These are phyloP conservation scores for Dinocampus coccinellae DNA, from an alignment of 2,888 invertebrate genomes.

Conservation along the genomic window DNA sequence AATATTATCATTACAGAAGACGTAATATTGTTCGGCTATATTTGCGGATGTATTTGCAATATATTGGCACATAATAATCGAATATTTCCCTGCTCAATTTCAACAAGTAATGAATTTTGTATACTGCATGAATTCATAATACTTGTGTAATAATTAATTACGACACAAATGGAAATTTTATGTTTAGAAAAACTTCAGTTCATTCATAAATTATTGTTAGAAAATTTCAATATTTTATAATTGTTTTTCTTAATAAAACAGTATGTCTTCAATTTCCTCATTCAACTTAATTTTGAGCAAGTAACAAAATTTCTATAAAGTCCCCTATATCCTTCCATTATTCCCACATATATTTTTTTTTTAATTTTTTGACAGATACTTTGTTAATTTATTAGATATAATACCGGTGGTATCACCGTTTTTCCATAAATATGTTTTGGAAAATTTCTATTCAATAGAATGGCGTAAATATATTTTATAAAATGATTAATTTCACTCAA, in stretches of 20 bases:
- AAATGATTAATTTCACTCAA: conserved; percentile 28
- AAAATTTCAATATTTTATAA: not conserved
- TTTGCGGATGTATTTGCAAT: conserved; percentile 51
- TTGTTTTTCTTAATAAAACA: not conserved
- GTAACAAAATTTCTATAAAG: not conserved
- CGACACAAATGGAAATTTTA: conserved; percentile 28
- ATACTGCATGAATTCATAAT: not conserved
- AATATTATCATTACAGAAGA: conserved; percentile 49
- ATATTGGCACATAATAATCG: conserved; percentile 66
- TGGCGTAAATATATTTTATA: conserved; percentile 43
- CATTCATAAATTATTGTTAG: not conserved
- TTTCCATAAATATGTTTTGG: not conserved
- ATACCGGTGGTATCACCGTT: not conserved
- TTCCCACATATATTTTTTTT: not conserved
- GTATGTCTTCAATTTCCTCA: conserved; percentile 1
- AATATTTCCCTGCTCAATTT: conserved; percentile 42
- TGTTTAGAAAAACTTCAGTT: conserved; percentile 4
- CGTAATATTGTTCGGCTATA: conserved; percentile 50
- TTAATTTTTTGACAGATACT: not conserved
- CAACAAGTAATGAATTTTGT: conserved; percentile 1
- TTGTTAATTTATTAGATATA: not conserved
- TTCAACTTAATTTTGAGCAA: not conserved
- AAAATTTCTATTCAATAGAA: conserved; percentile 47
- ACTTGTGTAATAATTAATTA: conserved; percentile 45
- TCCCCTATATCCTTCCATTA: not conserved